These are phyloP conservation scores for Isichthys henryi DNA, from an alignment of 2,113 vertebrate species.

Conservation along the genomic window DNA sequence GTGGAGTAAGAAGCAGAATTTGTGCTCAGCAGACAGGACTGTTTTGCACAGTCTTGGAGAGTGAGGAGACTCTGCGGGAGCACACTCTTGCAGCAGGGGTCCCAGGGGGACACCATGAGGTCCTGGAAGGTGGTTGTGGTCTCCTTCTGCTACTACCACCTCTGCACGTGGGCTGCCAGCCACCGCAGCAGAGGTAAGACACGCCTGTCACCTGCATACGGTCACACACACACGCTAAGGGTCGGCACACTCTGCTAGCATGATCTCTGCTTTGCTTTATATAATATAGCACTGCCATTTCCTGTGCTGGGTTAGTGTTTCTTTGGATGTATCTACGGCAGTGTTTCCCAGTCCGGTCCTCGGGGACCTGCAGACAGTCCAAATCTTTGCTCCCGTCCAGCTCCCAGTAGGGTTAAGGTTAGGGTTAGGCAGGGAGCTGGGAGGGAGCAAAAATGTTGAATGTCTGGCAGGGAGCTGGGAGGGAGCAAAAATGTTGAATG, in stretches of 20 bases:
- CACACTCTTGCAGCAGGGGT: background rate
- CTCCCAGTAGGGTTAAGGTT: background rate
- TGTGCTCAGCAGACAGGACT: background rate
- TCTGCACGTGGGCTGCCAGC: background rate
- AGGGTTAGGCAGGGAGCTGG: too few species aligned
- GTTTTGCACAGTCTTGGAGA: background rate
- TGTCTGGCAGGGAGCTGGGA: background rate
- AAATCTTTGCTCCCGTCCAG: background rate
- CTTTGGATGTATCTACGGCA: background rate
- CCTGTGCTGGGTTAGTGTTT: background rate
- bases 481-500: background rate
- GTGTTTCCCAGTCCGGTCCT: background rate
- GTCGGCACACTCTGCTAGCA: too few species aligned
- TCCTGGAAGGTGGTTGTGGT: slow-evolving; percentile 9
- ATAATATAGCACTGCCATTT: background rate
- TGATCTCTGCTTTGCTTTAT: background rate
- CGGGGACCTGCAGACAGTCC: background rate
- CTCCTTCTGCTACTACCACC: background rate
- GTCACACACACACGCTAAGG: background rate
- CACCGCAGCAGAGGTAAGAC: slow-evolving; percentile 7
- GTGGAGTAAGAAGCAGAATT: slow-evolving; percentile 1
- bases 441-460: background rate
- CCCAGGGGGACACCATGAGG: slow-evolving; percentile 5
- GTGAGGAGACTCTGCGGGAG: background rate
- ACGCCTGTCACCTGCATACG: background rate